Evolutionary conservation across 2,888 invertebrate species (phyloP), one percentile per base, ranked within the genome.

Genomic region (Muscina levida): DNA sequence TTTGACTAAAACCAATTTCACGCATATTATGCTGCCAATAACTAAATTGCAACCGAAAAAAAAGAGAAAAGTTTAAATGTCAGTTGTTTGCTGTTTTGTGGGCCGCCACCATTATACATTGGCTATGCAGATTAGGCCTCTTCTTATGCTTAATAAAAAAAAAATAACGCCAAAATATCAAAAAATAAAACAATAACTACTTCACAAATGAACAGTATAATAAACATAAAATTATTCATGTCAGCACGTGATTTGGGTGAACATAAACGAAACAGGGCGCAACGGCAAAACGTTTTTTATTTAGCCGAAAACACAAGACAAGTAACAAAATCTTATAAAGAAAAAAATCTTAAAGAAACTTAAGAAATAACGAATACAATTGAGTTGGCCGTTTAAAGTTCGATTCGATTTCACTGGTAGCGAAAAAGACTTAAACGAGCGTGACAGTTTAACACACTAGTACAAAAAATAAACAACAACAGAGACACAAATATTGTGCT

Each of bases 161-260:
- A n/a, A n/a, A n/a, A n/a, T n/a, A n/a, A n/a, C n/a, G n/a, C n/a
- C n/a, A 31, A 31, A 31, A 31, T 31, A 22, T 26, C 10, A 15
- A 51, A 51, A 17, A 51, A 22, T 22, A 51, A 59, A 59, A 62
- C 59, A 59, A 62, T 22, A 42, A 62, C 46, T 46, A 57, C 46
- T 19, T 46, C 1, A n/a, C n/a, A 71, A 71, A 71, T 79, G 76
- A 53, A 46, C 24, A 67, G 75, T 75, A 72, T 66, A 68, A 77
- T 71, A 67, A 81, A 77, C 77, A 81, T 81, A 68, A 77, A 81
- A 78, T 78, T 81, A 81, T 81, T 81, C 81, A 81, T 81, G 81
- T 81, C 81, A 77, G 81, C 81, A 81, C 81, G 81, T 81, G 81
- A 81, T 81, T 81, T 77, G 77, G 81, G 77, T 81, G 81, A 81